phyloP scores from a whole-genome alignment of 2,113 vertebrate species.

The Ameiurus melas region DNA sequence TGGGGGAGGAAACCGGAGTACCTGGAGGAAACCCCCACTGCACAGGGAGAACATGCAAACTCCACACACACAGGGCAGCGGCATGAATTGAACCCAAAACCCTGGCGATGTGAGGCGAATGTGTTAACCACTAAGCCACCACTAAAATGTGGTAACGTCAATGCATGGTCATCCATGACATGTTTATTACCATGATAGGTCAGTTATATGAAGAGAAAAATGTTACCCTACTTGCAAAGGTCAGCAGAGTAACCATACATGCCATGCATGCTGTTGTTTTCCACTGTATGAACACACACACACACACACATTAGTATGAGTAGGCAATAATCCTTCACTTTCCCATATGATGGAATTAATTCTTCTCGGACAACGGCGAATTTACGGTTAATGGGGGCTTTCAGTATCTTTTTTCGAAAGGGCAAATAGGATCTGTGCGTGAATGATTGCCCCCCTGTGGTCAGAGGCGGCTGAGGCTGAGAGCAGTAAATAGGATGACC shows the following conservation, averaged over 20 bases:
- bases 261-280: background rate
- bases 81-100: too few relatives aligned
- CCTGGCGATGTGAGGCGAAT: too few relatives aligned
- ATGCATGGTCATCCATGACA: background rate
- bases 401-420: constrained; percentile 32
- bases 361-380: constrained; percentile 27
- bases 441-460: constrained; percentile 61
- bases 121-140: too few relatives aligned
- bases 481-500: constrained; percentile 32
- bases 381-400: constrained; percentile 41
- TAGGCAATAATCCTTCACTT: constrained; percentile 30
- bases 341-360: constrained; percentile 42
- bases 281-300: constrained; percentile 13
- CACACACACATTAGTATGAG: constrained; percentile 26
- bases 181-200: background rate
- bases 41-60: too few relatives aligned
- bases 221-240: background rate
- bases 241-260: background rate
- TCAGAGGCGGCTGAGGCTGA: constrained; percentile 34
- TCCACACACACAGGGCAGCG: too few relatives aligned
- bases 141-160: too few relatives aligned
- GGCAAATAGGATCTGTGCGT: constrained; percentile 38
- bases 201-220: background rate
- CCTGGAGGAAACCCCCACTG: too few relatives aligned
- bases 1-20: too few relatives aligned